Conservation (phyloP, 1,140 invertebrate species). For the Ylistrum balloti region DNA sequence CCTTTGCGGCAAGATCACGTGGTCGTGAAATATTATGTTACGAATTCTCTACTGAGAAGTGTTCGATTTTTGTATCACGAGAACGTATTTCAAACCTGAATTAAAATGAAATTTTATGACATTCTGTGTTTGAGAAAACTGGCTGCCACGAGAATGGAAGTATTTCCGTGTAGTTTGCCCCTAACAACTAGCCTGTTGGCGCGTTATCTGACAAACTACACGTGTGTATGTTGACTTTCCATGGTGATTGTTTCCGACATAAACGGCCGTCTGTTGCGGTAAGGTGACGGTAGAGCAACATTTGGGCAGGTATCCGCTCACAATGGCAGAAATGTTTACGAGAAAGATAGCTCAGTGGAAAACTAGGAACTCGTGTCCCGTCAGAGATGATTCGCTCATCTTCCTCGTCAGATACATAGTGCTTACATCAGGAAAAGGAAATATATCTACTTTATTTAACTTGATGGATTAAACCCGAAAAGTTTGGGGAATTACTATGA, state of each 20-base stretch:
- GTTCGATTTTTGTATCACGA: background rate
- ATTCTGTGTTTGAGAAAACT: background rate
- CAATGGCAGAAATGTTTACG: background rate
- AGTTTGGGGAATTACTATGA: no score
- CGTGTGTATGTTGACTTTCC: constrained; percentile 30
- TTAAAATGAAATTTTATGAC: background rate
- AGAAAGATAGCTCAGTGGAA: background rate
- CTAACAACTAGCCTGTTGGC: background rate
- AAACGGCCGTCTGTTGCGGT: background rate
- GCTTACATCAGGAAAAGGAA: no score
- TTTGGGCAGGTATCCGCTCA: background rate
- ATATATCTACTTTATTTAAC: no score
- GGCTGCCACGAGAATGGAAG: background rate
- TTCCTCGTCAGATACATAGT: background rate
- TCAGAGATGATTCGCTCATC: background rate
- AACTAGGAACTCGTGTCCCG: background rate
- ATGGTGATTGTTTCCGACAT: constrained; percentile 20
- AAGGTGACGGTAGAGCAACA: background rate
- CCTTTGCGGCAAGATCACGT: background rate
- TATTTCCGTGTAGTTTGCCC: background rate
- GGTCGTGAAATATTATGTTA: background rate
- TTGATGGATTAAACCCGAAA: no score
- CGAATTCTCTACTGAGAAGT: background rate
- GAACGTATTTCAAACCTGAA: background rate
- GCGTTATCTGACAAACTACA: background rate